Base-by-base conservation (phyloP, 2,113 vertebrate species). In the Catharus bicknelli region DNA sequence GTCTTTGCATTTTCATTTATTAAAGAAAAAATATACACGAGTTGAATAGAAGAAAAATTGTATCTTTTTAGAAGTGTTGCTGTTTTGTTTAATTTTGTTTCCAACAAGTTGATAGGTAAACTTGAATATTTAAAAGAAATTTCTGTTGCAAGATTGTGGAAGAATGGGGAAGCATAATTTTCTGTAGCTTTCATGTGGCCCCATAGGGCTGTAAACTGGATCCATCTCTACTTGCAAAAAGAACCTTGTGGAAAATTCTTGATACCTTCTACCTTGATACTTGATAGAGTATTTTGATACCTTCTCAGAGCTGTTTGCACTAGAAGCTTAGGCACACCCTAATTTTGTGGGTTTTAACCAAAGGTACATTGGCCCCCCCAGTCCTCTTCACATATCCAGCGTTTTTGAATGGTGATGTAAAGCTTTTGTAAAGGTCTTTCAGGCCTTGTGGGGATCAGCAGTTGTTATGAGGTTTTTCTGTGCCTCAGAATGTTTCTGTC, bases 321-420 rank as follows among this genome's bases (percentile, higher is more conserved):
- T 54, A 58, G 43, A 34, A 92, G 13, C 32, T 14, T 29, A n/a
- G 19, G 7, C 58, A 47, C 19, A 45, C 34, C 19, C 48, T 63
- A 10, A 16, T 92, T 77, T 77, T 92, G 10, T 50, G 27, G 21
- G 14, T 34, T 79, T 90, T 64, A 55, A 68, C 21, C 21, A 21
- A 43, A 76, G 21, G 21, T 32, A 67, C 29, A 2, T 10, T 81
- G 25, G 9, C 13, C 34, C 8, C 25, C 25, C 16, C 26, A 48
- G 38, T 72, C 3, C 2, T 76, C 30, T 76, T 72, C 0, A 1
- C 2, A 0, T 87, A 21, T 36, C 3, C 38, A 29, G 40, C 29
- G 9, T n/a, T 91, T 29, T 50, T 26, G 23, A 72, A 25, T 20
- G 48, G 25, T 1, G 22, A 38, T 50, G 6, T 36, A 36, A 36